phyloP scores from a whole-genome alignment of 1,140 invertebrate genomes.

The Hydropsyche tenuis region DNA sequence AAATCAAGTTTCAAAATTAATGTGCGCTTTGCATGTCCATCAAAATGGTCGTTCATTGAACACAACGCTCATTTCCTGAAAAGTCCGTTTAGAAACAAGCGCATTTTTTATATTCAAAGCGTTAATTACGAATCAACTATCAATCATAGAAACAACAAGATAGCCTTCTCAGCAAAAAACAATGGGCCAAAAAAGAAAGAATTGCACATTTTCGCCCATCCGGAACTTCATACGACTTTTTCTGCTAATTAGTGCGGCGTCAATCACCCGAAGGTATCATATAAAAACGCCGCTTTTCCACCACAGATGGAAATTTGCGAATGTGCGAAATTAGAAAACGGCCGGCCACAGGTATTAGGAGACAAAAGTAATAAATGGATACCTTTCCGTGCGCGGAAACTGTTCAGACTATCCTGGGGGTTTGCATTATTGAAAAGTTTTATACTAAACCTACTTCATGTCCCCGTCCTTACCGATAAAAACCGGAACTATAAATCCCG shows the following conservation, averaged over 20 bases:
- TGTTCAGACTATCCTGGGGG: not conserved
- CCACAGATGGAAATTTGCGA: too few relatives aligned
- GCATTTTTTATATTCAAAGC: too few relatives aligned
- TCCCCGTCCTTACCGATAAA: too few relatives aligned
- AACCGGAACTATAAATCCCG: too few relatives aligned
- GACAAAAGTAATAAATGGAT: constrained; percentile 8
- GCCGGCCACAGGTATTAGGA: not conserved
- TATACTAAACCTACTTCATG: constrained; percentile 3
- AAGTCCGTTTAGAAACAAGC: not conserved
- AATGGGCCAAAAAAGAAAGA: too few relatives aligned
- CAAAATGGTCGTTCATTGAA: not conserved
- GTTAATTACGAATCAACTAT: too few relatives aligned
- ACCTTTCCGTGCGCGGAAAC: not conserved
- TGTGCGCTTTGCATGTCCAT: not conserved
- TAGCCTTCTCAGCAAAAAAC: too few relatives aligned
- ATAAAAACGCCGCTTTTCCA: too few relatives aligned
- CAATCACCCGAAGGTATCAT: not conserved
- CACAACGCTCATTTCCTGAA: constrained; percentile 10
- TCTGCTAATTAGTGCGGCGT: not conserved
- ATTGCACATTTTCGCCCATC: not conserved
- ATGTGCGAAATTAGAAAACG: not conserved
- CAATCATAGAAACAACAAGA: too few relatives aligned
- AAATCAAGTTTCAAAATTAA: not conserved
- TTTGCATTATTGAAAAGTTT: constrained; percentile 23
- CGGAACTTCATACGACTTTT: constrained; percentile 1